Conservation (phyloP, 1,140 invertebrate genomes). For the Atopsyche davidsoni region DNA sequence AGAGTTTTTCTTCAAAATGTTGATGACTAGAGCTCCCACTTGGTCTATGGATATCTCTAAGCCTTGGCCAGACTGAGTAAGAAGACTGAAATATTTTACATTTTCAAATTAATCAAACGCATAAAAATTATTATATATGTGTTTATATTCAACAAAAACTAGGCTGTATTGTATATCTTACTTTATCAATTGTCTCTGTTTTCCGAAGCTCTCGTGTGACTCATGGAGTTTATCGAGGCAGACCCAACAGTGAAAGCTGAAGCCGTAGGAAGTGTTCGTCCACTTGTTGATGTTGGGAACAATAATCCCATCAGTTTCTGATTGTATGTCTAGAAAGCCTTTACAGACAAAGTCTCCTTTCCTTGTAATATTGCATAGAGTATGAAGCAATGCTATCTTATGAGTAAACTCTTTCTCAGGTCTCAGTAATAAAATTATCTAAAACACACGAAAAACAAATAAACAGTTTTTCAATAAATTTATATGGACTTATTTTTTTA, state of each 20-base stretch:
- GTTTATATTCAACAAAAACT: not conserved
- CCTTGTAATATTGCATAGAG: constrained; percentile 27
- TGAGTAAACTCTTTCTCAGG: constrained; percentile 25
- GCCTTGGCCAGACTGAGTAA: constrained; percentile 49
- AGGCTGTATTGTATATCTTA: constrained; percentile 28
- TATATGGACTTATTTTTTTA: constrained; percentile 1
- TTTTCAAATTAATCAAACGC: not conserved
- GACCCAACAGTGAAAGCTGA: constrained; percentile 56
- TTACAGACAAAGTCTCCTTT: constrained; percentile 34
- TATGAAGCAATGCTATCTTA: constrained; percentile 25
- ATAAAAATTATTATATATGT: not conserved
- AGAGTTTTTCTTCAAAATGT: constrained; percentile 53
- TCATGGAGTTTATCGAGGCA: constrained; percentile 43
- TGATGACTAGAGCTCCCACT: constrained; percentile 51
- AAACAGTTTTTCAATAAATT: constrained; percentile 10
- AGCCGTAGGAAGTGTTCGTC: constrained; percentile 53
- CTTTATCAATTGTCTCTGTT: constrained; percentile 48
- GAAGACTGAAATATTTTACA: constrained; percentile 40
- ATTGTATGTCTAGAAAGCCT: constrained; percentile 48
- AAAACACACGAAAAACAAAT: constrained; percentile 15
- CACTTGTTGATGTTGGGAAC: constrained; percentile 49
- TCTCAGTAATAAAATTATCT: constrained; percentile 27
- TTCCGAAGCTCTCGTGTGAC: constrained; percentile 25
- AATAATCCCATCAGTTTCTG: constrained; percentile 47
- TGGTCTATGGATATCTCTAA: constrained; percentile 57